Evolutionary conservation across 2,797 vertebrate genomes (phyloP).

Genomic region (Halcyon badia): DNA sequence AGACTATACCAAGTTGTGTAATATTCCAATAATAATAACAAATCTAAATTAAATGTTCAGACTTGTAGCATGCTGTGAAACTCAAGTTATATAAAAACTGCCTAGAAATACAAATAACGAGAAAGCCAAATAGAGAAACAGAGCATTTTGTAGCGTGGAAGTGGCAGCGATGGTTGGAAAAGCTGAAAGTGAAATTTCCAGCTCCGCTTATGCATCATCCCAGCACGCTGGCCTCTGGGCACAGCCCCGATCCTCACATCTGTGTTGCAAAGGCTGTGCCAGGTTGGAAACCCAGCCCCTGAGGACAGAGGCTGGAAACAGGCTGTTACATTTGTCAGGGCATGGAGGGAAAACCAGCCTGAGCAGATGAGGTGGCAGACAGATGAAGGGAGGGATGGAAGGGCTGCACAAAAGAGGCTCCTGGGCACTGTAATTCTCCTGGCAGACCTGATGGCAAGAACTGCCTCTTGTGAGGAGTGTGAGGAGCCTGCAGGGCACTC

Average conservation of each 20-base stretch:
- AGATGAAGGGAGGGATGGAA: not conserved
- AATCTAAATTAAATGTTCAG: not conserved
- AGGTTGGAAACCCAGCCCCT: not conserved
- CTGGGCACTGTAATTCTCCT: not conserved
- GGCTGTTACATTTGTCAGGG: not conserved
- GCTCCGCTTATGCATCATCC: not conserved
- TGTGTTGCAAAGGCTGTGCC: not conserved
- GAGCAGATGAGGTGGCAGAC: not conserved
- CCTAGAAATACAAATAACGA: slow-evolving; percentile 14
- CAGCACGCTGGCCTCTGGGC: not conserved
- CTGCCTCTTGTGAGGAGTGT: not conserved
- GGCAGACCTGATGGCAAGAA: not conserved
- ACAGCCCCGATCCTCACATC: not conserved
- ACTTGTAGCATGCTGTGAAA: not conserved
- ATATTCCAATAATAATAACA: slow-evolving; percentile 37
- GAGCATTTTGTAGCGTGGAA: not conserved
- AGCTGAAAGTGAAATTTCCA: slow-evolving; percentile 35
- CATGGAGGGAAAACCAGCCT: not conserved
- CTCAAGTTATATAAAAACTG: not conserved
- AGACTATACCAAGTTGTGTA: not conserved
- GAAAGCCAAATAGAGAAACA: not conserved
- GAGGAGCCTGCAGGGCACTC: not conserved
- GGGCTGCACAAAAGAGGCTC: not conserved
- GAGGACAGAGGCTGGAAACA: not conserved
- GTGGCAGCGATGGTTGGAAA: not conserved